These are phyloP conservation scores for Maniola jurtina DNA, from an alignment of 1,140 invertebrate genomes.

Conservation along the genomic window DNA sequence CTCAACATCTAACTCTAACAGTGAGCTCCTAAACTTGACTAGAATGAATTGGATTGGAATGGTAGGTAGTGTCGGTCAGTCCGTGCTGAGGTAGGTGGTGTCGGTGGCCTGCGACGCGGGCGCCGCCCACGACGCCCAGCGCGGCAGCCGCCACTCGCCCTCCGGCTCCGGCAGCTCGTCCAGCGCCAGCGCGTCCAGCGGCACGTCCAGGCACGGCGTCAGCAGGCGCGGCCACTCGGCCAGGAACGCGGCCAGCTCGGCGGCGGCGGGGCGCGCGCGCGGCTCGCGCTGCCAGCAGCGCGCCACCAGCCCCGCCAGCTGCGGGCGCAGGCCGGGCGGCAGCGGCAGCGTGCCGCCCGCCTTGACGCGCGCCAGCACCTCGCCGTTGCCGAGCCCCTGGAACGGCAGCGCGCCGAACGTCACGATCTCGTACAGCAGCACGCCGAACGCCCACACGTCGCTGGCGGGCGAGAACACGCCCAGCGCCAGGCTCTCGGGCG, in stretches of 20 bases:
- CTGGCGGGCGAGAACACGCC: constrained; percentile 92
- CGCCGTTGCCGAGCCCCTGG: constrained; percentile 90
- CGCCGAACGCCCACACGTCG: constrained; percentile 93
- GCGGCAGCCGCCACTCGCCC: constrained; percentile 41
- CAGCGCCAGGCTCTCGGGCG: constrained; percentile 87
- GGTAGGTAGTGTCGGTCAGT: constrained; percentile 25
- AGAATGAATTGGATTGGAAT: no score
- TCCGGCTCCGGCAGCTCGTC: constrained; percentile 47
- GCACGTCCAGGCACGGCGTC: constrained; percentile 88
- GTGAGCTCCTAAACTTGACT: no score
- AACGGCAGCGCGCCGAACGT: constrained; percentile 94
- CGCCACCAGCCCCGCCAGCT: constrained; percentile 86
- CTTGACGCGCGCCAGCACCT: constrained; percentile 91
- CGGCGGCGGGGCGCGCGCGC: constrained; percentile 85
- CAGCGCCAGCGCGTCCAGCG: constrained; percentile 69
- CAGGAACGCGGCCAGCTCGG: constrained; percentile 89
- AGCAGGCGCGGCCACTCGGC: constrained; percentile 88
- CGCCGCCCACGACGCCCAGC: constrained; percentile 58
- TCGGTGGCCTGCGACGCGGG: constrained; percentile 58
- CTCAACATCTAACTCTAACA: no score
- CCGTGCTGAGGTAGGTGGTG: constrained; percentile 66
- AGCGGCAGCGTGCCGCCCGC: constrained; percentile 85
- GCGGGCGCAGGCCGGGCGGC: constrained; percentile 86
- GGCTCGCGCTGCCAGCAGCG: constrained; percentile 88
- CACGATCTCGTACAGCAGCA: constrained; percentile 91